These are phyloP conservation scores for Scaptomyza flava DNA, from an alignment of 2,888 invertebrate genomes.

Conservation along the genomic window DNA sequence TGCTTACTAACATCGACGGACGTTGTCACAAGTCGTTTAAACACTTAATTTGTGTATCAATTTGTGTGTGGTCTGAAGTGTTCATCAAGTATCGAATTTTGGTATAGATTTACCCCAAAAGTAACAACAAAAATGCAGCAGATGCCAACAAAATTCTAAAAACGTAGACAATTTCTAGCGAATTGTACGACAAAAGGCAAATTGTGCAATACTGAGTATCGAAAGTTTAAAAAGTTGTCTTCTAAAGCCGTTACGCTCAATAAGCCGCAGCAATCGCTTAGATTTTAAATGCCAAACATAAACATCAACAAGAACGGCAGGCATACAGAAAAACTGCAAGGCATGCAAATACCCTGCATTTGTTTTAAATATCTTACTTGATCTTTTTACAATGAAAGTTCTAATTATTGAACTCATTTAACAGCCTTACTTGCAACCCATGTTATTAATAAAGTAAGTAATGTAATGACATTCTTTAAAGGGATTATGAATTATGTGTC, in stretches of 20 bases:
- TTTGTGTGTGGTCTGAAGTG: slow-evolving; percentile 5
- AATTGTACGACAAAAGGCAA: slow-evolving; percentile 5
- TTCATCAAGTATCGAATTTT: slow-evolving; percentile 22
- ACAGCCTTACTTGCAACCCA: too few species aligned
- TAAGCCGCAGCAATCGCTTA: slow-evolving; percentile 53
- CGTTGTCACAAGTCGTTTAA: slow-evolving; percentile 42
- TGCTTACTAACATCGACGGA: slow-evolving; percentile 16
- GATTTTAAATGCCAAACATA: slow-evolving; percentile 59
- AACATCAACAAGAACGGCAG: slow-evolving; percentile 29
- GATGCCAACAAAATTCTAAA: background rate
- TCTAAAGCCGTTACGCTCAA: slow-evolving; percentile 37
- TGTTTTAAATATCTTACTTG: too few species aligned
- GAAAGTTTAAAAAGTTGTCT: slow-evolving; percentile 21
- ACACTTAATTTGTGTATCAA: slow-evolving; percentile 57
- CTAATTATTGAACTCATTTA: too few species aligned
- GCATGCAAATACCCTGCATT: slow-evolving; percentile 9
- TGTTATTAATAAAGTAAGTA: too few species aligned
- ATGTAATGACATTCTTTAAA: too few species aligned
- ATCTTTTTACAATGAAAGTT: too few species aligned
- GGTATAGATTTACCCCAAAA: background rate
- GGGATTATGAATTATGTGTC: too few species aligned
- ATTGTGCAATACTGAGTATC: slow-evolving; percentile 5
- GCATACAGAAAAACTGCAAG: background rate
- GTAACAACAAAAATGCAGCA: background rate
- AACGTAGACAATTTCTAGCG: slow-evolving; percentile 1